Evolutionary conservation across 2,888 invertebrate species (phyloP).

Genomic region (Diaprepes abbreviatus): DNA sequence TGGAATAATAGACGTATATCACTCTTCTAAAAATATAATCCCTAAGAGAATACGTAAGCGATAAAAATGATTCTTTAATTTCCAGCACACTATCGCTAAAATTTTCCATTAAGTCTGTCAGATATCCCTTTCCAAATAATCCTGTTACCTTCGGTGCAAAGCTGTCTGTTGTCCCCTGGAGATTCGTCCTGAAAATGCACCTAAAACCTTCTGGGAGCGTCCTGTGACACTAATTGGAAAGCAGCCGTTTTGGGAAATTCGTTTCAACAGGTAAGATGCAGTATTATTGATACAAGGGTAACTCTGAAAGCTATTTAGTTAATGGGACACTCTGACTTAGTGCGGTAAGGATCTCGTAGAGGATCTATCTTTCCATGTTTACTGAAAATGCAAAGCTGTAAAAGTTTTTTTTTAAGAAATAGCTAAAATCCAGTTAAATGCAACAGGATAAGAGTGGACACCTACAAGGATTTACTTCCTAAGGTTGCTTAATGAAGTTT

Average conservation of each 20-base stretch:
- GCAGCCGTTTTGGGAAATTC: slow-evolving; percentile 29
- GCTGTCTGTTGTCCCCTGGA: slow-evolving; percentile 30
- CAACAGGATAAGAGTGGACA: too few relatives aligned
- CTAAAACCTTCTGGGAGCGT: slow-evolving; percentile 39
- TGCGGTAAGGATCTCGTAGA: too few relatives aligned
- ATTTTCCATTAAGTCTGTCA: slow-evolving; percentile 33
- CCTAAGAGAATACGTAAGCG: not conserved
- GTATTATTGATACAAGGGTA: not conserved
- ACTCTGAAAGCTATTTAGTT: not conserved
- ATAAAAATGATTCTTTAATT: slow-evolving; percentile 10
- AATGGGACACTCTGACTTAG: too few relatives aligned
- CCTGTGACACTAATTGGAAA: slow-evolving; percentile 43
- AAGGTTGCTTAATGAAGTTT: too few relatives aligned
- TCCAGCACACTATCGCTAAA: not conserved
- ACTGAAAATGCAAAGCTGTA: too few relatives aligned
- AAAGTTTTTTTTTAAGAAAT: too few relatives aligned
- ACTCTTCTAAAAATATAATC: too few relatives aligned
- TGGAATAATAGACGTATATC: too few relatives aligned
- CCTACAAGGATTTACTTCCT: too few relatives aligned
- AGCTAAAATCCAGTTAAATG: too few relatives aligned
- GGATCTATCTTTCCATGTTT: too few relatives aligned
- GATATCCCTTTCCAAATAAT: slow-evolving; percentile 31
- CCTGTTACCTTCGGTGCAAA: slow-evolving; percentile 33
- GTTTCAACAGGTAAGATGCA: slow-evolving; percentile 34
- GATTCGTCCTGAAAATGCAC: slow-evolving; percentile 41